These are phyloP conservation scores for Cryptotermes secundus DNA, from an alignment of 1,140 invertebrate species.

Conservation along the genomic window DNA sequence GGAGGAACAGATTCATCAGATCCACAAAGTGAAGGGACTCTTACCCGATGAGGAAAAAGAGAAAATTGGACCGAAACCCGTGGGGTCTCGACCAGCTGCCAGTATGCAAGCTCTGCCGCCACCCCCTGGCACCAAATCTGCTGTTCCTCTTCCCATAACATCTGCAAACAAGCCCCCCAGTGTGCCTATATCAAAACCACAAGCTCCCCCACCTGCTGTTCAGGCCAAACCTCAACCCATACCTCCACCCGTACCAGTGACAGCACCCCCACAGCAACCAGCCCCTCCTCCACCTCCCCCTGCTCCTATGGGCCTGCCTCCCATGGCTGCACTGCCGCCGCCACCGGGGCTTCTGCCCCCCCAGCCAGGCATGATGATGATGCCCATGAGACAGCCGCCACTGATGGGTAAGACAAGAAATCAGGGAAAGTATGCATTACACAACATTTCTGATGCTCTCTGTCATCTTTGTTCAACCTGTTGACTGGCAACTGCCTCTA, in stretches of 20 bases:
- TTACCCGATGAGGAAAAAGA: constrained; percentile 93
- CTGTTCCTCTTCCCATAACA: constrained; percentile 38
- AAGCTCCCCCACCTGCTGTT: constrained; percentile 46
- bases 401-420: constrained; percentile 56
- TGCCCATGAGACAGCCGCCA: constrained; percentile 61
- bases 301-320: constrained; percentile 49
- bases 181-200: constrained; percentile 34
- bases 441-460: no score
- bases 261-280: constrained; percentile 47
- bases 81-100: constrained; percentile 43
- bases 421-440: no score
- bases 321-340: constrained; percentile 41
- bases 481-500: no score
- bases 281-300: constrained; percentile 47
- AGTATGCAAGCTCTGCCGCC: constrained; percentile 23
- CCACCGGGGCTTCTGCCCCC: constrained; percentile 36
- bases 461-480: no score
- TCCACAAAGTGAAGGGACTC: constrained; percentile 92
- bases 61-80: constrained; percentile 81
- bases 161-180: constrained; percentile 49
- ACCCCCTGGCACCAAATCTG: constrained; percentile 29
- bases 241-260: constrained; percentile 49
- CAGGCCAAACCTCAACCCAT: constrained; percentile 38
- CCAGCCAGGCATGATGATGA: constrained; percentile 49
- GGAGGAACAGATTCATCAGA: constrained; percentile 96